Conservation (phyloP, 2,797 vertebrate genomes). For the Psittacula echo region DNA sequence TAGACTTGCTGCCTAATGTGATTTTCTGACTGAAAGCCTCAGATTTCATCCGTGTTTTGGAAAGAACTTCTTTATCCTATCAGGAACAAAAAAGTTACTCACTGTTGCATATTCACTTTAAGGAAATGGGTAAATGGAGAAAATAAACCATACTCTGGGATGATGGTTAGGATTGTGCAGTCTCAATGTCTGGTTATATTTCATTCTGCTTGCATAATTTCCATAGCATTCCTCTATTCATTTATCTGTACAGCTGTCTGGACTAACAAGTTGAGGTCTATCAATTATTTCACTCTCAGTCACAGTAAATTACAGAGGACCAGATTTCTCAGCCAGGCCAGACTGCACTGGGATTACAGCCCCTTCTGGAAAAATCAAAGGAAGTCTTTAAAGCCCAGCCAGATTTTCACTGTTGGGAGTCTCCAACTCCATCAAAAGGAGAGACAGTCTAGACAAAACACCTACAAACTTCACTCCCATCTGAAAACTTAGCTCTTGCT, state of each 20-base stretch:
- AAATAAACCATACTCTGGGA: background rate
- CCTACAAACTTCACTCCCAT: conserved; percentile 47
- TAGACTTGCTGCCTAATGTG: background rate
- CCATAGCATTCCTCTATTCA: background rate
- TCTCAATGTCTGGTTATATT: background rate
- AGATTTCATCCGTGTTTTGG: background rate
- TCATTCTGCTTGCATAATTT: background rate
- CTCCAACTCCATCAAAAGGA: conserved; percentile 58
- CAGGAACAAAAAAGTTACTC: background rate
- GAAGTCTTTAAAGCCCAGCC: conserved; percentile 50
- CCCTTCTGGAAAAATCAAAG: conserved; percentile 53
- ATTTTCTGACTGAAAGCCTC: background rate
- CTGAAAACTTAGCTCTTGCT: conserved; percentile 12
- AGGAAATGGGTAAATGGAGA: background rate
- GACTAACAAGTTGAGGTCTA: background rate
- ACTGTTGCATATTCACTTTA: background rate
- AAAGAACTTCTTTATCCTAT: background rate
- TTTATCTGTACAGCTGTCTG: background rate
- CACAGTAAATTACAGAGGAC: conserved; percentile 19
- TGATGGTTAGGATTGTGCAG: background rate
- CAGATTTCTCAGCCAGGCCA: background rate
- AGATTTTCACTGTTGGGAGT: conserved; percentile 46
- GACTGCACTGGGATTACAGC: background rate
- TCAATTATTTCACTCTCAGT: conserved; percentile 1
- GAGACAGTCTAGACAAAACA: conserved; percentile 65